Conservation (phyloP, 92 coral and sea anemone genomes). For the Pocillopora meandrina region DNA sequence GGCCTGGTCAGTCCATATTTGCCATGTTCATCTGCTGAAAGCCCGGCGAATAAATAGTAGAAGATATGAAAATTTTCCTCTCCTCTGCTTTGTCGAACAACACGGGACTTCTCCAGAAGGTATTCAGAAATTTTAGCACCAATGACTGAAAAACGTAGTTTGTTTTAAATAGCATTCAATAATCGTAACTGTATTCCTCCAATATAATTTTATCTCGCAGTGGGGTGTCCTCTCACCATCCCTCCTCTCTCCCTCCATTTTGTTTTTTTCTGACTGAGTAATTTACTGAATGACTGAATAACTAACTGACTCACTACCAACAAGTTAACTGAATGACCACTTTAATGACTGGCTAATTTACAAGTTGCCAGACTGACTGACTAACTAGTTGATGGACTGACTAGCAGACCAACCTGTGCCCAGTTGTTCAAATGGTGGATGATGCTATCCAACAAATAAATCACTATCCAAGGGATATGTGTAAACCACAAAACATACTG, state of each 20-base stretch:
- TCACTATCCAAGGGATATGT: too few species aligned
- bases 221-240: too few species aligned
- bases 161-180: not conserved
- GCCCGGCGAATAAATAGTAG: slow-evolving; percentile 83
- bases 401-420: too few species aligned
- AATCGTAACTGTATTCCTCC: not conserved
- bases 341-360: not conserved
- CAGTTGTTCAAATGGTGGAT: too few species aligned
- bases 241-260: too few species aligned
- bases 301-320: not conserved
- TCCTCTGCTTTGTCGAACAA: slow-evolving; percentile 72
- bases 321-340: not conserved
- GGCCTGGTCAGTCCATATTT: slow-evolving; percentile 72
- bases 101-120: slow-evolving; percentile 85
- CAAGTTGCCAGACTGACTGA: not conserved
- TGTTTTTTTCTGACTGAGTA: not conserved
- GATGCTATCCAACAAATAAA: too few species aligned
- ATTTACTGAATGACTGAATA: not conserved
- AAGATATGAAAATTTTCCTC: slow-evolving; percentile 89
- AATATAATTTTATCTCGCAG: too few species aligned
- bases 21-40: slow-evolving; percentile 71
- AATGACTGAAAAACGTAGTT: slow-evolving; percentile 52
- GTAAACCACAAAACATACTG: too few species aligned
- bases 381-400: too few species aligned
- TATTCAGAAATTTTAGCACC: slow-evolving; percentile 94